Percentiles rank a stretch among this genome's conserved stretches.
These are phyloP conservation scores for Celastrina argiolus DNA, from an alignment of 2,888 invertebrate species.

Conservation along the genomic window DNA sequence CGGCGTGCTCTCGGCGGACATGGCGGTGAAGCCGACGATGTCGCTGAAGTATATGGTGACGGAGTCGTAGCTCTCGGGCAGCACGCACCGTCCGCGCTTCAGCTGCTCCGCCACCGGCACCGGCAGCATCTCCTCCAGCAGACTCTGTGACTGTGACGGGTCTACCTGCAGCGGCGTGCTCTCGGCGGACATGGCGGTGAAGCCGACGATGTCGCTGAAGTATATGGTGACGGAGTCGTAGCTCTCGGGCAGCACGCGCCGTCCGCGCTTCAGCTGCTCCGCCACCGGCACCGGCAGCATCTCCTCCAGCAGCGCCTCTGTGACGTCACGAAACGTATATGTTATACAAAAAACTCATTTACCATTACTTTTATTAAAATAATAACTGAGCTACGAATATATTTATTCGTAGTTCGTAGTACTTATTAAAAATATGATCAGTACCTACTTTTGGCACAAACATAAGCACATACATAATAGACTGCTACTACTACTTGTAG, in stretches of 20 bases:
- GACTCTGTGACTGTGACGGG: too few relatives aligned
- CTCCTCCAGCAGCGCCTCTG: conserved; percentile 90
- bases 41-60: conserved; percentile 97
- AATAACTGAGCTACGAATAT: too few relatives aligned
- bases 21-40: conserved; percentile 94
- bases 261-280: conserved; percentile 92
- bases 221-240: conserved; percentile 96
- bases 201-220: conserved; percentile 96
- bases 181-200: conserved; percentile 94
- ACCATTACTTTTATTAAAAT: too few relatives aligned
- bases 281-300: conserved; percentile 95
- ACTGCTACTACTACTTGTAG: too few relatives aligned
- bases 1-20: conserved; percentile 95
- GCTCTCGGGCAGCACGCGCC: conserved; percentile 92
- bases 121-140: conserved; percentile 94
- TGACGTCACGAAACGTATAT: background rate
- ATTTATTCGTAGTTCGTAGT: too few relatives aligned
- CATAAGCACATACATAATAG: too few relatives aligned
- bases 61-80: conserved; percentile 93
- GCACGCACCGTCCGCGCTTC: conserved; percentile 91
- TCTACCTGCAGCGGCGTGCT: conserved; percentile 90
- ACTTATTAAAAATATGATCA: too few relatives aligned
- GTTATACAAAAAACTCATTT: too few relatives aligned
- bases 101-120: conserved; percentile 94
- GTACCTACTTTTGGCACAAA: too few relatives aligned